phyloP scores from a whole-genome alignment of 2,888 invertebrate genomes.

The Chirona hameri region DNA sequence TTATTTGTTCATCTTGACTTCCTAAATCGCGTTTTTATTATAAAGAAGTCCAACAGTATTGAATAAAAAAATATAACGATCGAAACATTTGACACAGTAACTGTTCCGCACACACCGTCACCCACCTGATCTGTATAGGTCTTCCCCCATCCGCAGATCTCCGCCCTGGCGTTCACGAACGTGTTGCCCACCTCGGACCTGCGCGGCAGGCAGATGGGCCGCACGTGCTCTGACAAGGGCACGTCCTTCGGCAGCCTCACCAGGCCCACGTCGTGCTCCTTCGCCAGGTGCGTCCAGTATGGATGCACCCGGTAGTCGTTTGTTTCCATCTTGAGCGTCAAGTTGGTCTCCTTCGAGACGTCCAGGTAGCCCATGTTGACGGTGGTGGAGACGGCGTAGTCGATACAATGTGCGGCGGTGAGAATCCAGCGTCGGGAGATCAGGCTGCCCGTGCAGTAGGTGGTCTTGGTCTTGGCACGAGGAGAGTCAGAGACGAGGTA shows the following conservation, averaged over 20 bases:
- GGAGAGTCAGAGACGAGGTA: constrained; percentile 1
- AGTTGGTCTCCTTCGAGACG: not conserved
- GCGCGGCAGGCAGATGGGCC: constrained; percentile 25
- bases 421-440: not conserved
- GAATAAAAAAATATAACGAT: too few species aligned
- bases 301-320: constrained; percentile 5
- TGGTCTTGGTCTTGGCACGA: not conserved
- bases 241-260: not conserved
- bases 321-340: not conserved
- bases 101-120: too few species aligned
- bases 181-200: not conserved
- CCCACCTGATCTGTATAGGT: not conserved
- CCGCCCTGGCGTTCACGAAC: not conserved
- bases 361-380: constrained; percentile 25
- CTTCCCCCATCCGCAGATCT: constrained; percentile 28
- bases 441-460: constrained; percentile 8
- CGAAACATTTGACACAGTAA: too few species aligned
- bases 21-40: too few species aligned
- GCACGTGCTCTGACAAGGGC: not conserved
- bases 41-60: too few species aligned
- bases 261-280: constrained; percentile 25
- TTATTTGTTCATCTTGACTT: too few species aligned
- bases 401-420: constrained; percentile 8
- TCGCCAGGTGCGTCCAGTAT: constrained; percentile 10
- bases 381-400: not conserved